phyloP scores from a whole-genome alignment of 2,888 invertebrate genomes.

The Microctonus brassicae region DNA sequence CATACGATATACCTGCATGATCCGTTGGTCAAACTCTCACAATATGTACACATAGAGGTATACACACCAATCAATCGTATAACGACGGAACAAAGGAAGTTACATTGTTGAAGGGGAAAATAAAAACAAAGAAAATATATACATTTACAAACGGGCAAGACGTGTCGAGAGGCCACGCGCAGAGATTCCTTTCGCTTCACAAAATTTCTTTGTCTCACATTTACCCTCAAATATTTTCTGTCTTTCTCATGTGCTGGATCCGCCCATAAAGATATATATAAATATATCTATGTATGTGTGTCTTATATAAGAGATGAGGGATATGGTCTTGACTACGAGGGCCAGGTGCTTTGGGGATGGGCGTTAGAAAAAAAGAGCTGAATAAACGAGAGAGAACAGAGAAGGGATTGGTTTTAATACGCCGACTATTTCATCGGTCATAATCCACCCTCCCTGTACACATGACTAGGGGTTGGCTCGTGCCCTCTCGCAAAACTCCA shows the following conservation, averaged over 20 bases:
- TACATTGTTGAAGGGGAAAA: slow-evolving; percentile 19
- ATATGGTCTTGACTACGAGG: slow-evolving; percentile 22
- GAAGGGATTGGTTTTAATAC: slow-evolving; percentile 53
- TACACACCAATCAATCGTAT: slow-evolving; percentile 27
- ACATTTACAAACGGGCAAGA: slow-evolving; percentile 30
- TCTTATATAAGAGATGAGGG: slow-evolving; percentile 22
- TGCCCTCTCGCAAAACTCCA: slow-evolving; percentile 1
- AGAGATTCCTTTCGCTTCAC: slow-evolving; percentile 29
- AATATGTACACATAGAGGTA: not conserved
- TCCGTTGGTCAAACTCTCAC: slow-evolving; percentile 25
- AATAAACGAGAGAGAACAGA: slow-evolving; percentile 1
- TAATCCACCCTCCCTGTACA: slow-evolving; percentile 49
- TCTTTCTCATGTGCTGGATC: slow-evolving; percentile 15
- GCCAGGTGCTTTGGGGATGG: slow-evolving; percentile 41
- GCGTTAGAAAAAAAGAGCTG: not conserved
- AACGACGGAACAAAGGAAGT: slow-evolving; percentile 40
- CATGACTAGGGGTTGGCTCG: slow-evolving; percentile 18
- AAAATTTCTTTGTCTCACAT: slow-evolving; percentile 32
- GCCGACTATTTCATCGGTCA: slow-evolving; percentile 59
- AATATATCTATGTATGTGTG: too few relatives aligned
- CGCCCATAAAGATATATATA: not conserved
- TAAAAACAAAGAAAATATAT: not conserved
- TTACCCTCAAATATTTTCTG: slow-evolving; percentile 23
- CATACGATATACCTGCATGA: slow-evolving; percentile 15
- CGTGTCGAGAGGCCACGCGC: slow-evolving; percentile 36